A percentile compares a stretch with the other conserved stretches of the same genome.
phyloP scores from a whole-genome alignment of 1,140 invertebrate genomes.

The Conus ventricosus region DNA sequence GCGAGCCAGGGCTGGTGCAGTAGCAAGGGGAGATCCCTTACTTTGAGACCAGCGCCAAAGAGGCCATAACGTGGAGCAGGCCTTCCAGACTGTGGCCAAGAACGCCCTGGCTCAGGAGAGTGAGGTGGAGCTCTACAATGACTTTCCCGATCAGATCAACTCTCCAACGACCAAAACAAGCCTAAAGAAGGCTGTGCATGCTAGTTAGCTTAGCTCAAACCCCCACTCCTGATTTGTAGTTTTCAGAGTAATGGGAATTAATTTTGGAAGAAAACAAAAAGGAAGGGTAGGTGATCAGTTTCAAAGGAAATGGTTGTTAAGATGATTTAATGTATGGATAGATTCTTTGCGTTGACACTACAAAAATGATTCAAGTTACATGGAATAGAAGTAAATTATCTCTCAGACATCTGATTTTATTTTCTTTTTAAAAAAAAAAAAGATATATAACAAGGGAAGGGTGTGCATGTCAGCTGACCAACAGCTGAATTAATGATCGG shows the following conservation, averaged over 20 bases:
- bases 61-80: constrained; percentile 98
- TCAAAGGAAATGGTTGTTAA: background rate
- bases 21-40: constrained; percentile 98
- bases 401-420: no score
- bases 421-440: no score
- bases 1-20: constrained; percentile 99
- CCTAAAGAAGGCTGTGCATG: constrained; percentile 70
- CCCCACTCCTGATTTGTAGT: background rate
- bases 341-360: background rate
- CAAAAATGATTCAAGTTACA: no score
- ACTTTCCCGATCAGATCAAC: constrained; percentile 96
- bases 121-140: constrained; percentile 94
- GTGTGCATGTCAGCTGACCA: no score
- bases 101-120: constrained; percentile 94
- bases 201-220: constrained; percentile 50
- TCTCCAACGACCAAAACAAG: constrained; percentile 74
- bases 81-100: constrained; percentile 97
- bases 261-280: background rate
- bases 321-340: background rate
- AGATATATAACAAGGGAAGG: no score
- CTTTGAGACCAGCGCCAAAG: constrained; percentile 99
- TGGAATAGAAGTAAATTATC: no score
- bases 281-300: background rate
- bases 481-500: no score
- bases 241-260: background rate